These are phyloP conservation scores for Rugalucina vietnamica DNA, from an alignment of 2,888 invertebrate genomes.

Conservation along the genomic window DNA sequence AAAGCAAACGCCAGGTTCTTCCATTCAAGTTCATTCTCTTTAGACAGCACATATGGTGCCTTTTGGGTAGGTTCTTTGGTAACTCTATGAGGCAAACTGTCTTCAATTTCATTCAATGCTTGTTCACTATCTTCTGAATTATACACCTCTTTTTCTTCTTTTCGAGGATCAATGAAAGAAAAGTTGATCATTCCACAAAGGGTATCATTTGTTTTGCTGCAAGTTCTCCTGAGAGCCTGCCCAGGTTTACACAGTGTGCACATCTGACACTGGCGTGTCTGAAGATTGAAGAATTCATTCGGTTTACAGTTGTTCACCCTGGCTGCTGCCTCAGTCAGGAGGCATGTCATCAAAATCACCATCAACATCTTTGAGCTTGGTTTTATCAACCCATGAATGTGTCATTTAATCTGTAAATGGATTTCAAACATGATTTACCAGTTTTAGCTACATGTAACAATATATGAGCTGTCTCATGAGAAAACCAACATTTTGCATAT, in stretches of 20 bases:
- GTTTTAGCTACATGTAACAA: too few relatives aligned
- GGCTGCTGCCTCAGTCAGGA: background rate
- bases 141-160: background rate
- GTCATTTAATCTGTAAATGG: too few relatives aligned
- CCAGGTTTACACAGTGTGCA: constrained; percentile 39
- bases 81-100: background rate
- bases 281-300: constrained; percentile 40
- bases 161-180: constrained; percentile 8
- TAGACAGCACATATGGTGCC: constrained; percentile 49
- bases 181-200: constrained; percentile 35
- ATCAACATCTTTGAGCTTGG: background rate
- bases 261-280: constrained; percentile 25
- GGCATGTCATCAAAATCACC: background rate
- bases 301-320: constrained; percentile 11
- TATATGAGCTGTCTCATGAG: too few relatives aligned
- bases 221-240: constrained; percentile 27
- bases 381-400: background rate
- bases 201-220: constrained; percentile 40
- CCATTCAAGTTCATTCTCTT: constrained; percentile 73
- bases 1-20: constrained; percentile 73
- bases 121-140: too few relatives aligned
- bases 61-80: constrained; percentile 4
- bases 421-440: too few relatives aligned
- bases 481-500: too few relatives aligned
- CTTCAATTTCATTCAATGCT: background rate